phyloP scores from a whole-genome alignment of 2,888 invertebrate genomes.

The Drosophila lacicola region DNA sequence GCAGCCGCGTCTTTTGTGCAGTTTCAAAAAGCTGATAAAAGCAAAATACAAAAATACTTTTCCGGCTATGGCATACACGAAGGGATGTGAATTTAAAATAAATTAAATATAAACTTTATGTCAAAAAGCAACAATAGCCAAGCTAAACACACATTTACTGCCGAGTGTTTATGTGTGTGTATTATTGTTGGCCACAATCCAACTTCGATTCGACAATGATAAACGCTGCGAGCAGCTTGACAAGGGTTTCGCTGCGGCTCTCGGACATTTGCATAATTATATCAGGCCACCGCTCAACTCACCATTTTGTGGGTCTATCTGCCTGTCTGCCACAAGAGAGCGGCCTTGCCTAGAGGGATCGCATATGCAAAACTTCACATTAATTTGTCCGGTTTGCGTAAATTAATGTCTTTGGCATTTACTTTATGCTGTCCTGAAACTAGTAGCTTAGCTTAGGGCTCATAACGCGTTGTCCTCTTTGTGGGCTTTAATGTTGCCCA shows the following conservation, averaged over 20 bases:
- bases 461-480: conserved; percentile 45
- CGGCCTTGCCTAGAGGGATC: conserved; percentile 8
- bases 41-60: conserved; percentile 20
- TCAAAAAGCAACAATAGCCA: conserved; percentile 30
- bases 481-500: conserved; percentile 47
- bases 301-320: conserved; percentile 21
- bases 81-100: conserved; percentile 35
- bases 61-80: conserved; percentile 21
- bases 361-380: conserved; percentile 55
- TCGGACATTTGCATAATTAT: conserved; percentile 72
- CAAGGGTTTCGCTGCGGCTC: conserved; percentile 36
- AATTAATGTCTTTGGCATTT: conserved; percentile 64
- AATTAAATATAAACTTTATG: conserved; percentile 58
- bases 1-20: conserved; percentile 23
- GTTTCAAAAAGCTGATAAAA: conserved; percentile 3
- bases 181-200: conserved; percentile 40
- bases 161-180: conserved; percentile 6
- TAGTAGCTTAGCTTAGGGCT: conserved; percentile 54
- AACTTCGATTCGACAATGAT: conserved; percentile 67
- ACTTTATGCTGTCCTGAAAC: conserved; percentile 33
- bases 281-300: conserved; percentile 2
- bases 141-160: conserved; percentile 58
- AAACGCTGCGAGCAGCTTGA: conserved; percentile 43
- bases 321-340: conserved; percentile 19
- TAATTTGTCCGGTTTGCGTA: conserved; percentile 21